phyloP scores from a whole-genome alignment of 2,113 vertebrate genomes.

The Percopsis transmontana region DNA sequence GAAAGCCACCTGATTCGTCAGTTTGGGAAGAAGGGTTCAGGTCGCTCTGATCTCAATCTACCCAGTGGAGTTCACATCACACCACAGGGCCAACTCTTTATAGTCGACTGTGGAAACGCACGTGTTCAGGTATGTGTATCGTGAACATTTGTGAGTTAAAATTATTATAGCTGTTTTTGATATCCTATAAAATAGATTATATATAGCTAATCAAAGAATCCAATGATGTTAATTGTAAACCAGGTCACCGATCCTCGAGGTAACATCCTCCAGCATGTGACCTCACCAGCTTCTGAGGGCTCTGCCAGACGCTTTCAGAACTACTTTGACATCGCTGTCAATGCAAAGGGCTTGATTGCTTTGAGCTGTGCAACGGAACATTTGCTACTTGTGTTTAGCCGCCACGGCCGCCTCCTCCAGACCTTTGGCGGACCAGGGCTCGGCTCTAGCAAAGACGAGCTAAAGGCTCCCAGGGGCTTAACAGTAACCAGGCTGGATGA shows the following conservation, averaged over 20 bases:
- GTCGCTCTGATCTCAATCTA: constrained; percentile 76
- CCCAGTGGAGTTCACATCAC: constrained; percentile 79
- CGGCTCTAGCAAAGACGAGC: constrained; percentile 62
- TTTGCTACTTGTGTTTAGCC: constrained; percentile 77
- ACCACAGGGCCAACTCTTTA: constrained; percentile 74
- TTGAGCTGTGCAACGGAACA: constrained; percentile 76
- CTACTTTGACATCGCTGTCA: constrained; percentile 82
- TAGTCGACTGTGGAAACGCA: constrained; percentile 83
- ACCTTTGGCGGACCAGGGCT: constrained; percentile 73
- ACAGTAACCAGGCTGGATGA: constrained; percentile 72
- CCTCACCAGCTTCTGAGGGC: constrained; percentile 47
- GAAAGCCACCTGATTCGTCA: constrained; percentile 61
- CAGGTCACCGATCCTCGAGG: constrained; percentile 76
- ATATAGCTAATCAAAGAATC: neutral
- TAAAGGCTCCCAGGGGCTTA: constrained; percentile 81
- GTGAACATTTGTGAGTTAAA: neutral
- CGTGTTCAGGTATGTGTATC: constrained; percentile 70
- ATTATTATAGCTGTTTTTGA: neutral
- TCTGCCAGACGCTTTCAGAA: constrained; percentile 66
- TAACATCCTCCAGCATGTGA: constrained; percentile 78
- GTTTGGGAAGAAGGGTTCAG: constrained; percentile 82
- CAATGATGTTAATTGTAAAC: constrained; percentile 14
- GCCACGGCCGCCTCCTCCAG: constrained; percentile 77
- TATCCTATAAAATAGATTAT: neutral
- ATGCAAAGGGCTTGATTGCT: constrained; percentile 77